Percentiles rank a stretch among this genome's conserved stretches.
Conservation (phyloP, 2,888 invertebrate genomes). For the Dryococelus australis region DNA sequence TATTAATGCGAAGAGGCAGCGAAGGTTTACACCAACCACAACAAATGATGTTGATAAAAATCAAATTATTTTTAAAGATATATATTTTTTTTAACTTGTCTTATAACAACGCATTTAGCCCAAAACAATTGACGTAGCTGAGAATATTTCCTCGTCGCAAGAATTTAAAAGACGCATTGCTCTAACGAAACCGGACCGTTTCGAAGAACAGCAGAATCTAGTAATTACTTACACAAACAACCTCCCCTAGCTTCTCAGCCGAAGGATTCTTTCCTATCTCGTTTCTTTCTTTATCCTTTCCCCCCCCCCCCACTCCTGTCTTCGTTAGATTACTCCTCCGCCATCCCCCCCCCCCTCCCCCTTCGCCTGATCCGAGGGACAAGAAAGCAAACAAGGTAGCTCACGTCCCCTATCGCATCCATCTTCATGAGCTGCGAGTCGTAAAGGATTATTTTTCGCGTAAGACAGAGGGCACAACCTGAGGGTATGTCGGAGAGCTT, state of each 20-base stretch:
- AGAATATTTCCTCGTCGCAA: no score
- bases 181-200: neutral
- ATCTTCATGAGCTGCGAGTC: neutral
- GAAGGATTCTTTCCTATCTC: neutral
- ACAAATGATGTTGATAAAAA: no score
- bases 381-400: neutral
- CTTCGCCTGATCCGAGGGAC: neutral
- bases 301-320: no score
- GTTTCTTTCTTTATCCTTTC: neutral
- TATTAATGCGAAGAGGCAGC: no score
- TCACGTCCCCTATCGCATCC: neutral
- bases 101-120: no score
- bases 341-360: no score
- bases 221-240: neutral
- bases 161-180: no score
- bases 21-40: no score
- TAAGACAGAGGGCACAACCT: neutral
- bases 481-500: neutral
- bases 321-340: no score
- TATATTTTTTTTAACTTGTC: no score
- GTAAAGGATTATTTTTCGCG: neutral
- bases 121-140: no score
- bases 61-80: no score
- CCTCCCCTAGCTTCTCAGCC: neutral
- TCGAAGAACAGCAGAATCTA: neutral